Evolutionary conservation across 1,140 invertebrate genomes (phyloP), one percentile per base, ranked within the genome.

Genomic region (Limonius californicus): DNA sequence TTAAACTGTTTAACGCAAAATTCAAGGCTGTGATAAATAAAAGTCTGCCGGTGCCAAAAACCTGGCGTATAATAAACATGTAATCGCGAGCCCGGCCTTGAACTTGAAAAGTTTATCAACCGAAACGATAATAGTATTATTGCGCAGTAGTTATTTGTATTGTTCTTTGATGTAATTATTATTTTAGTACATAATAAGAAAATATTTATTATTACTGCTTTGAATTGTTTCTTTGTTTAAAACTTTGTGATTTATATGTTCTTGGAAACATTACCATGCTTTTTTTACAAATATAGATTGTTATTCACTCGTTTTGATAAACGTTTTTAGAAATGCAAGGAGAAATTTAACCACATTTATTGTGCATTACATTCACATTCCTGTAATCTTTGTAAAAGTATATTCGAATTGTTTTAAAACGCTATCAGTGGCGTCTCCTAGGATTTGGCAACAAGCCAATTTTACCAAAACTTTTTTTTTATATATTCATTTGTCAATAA

Each of bases 41-140:
- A 50, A 27, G 23, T 27, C 23, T 3, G 7, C n/a, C 45, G 16
- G 15, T 50, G 45, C 45, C 45, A 50, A 50, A 50, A 50, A 50
- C 45, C 45, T 21, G 16, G 14, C 14, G 15, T 50, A 12, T 50
- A 16, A 21, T 50, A 50, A 50, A 50, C 20, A 50, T 50, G 9
- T 8, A 50, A 50, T 50, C 15, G 16, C 20, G 9, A 21, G 19
- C 14, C 19, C 45, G 19, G 45, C 45, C 45, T 50, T 50, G 45
- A 50, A 50, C 45, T 50, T 50, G 45, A 50, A 50, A 50, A 50
- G 45, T 50, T 21, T 50, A 50, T 50, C 45, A 50, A 50, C 45
- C 45, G 45, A 50, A 39, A 39, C 35, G 35, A 39, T 39, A 39
- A 39, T 19, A 50, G 42, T 45, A 15, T 45, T 15, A 50, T 50